Evolutionary conservation across 1,140 invertebrate species (phyloP), one percentile per base, ranked within the genome.

Genomic region (Stenopsyche tienmushanensis): DNA sequence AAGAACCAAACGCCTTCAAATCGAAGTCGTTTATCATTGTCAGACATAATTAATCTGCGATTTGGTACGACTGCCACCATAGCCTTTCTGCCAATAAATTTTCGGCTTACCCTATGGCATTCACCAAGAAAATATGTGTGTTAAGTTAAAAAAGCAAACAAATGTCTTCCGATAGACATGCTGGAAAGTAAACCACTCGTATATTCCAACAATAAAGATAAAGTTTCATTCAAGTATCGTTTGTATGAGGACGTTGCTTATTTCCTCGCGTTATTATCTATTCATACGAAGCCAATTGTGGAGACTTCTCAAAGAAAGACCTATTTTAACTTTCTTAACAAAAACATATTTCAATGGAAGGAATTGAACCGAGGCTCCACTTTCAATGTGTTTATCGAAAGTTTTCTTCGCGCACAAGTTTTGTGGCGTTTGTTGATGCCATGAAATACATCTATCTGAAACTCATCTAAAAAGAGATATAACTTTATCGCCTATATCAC

Each of bases 21-120:
- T 68, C 52, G 23, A 20, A 34, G 59, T 63, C 63, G 45, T 69
- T 69, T 69, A 57, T 69, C 67, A 65, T 69, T 69, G 67, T 69
- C 67, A 69, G 63, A 65, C 63, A 65, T 69, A 69, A 69, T 69
- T 69, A 69, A 69, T 69, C 67, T 62, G 21, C 67, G 50, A 65
- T 69, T 69, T 65, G 63, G 57, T 54, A 24, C 57, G 52, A 39
- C 58, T 62, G 50, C 59, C 63, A 20, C 62, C 45, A 39, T 60
- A 53, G 18, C 34, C 24, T 59, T 53, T 45, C 23, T 23, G 58
- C 59, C 59, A 62, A 69, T 69, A 69, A 69, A 65, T 69, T 62
- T 62, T 9, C 57, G 5, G 3, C 10, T 29, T 17, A 42, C 54
- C 29, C n/a, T n/a, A 23, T 42, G 54, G 26, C 21, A 20, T 49